Percentiles rank a stretch among this genome's conserved stretches.
Evolutionary conservation across 2,113 vertebrate genomes (phyloP).

Genomic region (Melanerpes formicivorus): DNA sequence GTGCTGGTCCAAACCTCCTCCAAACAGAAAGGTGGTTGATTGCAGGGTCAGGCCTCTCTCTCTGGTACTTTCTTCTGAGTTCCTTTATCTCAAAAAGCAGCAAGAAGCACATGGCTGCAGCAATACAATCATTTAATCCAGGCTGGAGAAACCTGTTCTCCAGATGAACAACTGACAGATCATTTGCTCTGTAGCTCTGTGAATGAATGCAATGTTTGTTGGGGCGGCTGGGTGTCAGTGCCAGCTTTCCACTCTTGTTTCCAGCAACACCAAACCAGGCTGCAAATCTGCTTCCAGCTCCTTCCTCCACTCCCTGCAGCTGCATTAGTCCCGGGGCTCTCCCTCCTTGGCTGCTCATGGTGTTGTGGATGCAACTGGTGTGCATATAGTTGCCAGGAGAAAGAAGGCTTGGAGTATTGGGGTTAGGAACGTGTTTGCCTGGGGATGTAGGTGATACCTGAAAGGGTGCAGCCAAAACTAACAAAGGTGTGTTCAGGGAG

Average conservation of each 20-base stretch:
- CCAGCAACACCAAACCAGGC: not conserved
- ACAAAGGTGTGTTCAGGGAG: constrained; percentile 62
- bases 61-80: not conserved
- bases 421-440: constrained; percentile 20
- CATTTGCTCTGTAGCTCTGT: constrained; percentile 24
- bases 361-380: not conserved
- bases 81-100: constrained; percentile 52
- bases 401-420: not conserved
- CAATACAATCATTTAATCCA: constrained; percentile 66
- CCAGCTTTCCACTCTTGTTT: constrained; percentile 34
- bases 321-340: not conserved
- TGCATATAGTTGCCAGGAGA: not conserved
- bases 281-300: not conserved
- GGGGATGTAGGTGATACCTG: constrained; percentile 55
- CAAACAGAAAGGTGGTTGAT: not conserved
- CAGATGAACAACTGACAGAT: constrained; percentile 32
- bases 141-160: constrained; percentile 63
- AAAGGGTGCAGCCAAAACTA: constrained; percentile 63
- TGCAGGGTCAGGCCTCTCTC: not conserved
- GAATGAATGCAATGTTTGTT: constrained; percentile 36
- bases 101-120: constrained; percentile 63
- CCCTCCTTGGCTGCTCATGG: not conserved
- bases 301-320: constrained; percentile 17
- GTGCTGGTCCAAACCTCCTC: fast-evolving
- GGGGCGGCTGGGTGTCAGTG: not conserved